Base-by-base conservation (phyloP, 2,888 invertebrate species). In the Zygogramma bicolorata region DNA sequence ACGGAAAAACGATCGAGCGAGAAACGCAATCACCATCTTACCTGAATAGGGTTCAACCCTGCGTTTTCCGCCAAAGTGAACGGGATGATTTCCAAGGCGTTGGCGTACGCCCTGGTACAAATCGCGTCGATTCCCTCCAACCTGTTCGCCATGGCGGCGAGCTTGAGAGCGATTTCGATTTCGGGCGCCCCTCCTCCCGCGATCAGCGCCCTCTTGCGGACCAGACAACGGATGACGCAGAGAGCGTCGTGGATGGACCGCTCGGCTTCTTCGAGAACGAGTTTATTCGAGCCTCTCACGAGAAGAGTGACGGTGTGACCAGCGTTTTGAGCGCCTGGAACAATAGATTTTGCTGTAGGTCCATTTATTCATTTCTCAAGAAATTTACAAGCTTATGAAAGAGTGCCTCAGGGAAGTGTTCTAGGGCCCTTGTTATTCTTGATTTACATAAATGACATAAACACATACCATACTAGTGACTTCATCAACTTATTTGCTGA, bases 171-270 rank as follows among this genome's bases (percentile, higher is more conserved):
- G 75, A 99, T 90, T 86, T 98, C 97, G 75, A 97, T 98, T 89
- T 99, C 99, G 3, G 99, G 98, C 13, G 98, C 97, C 58, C 99
- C 99, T 61, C 99, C 99, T 73, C 99, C 99, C 66, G 97, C 94
- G 86, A 98, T 93, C 80, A 98, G 89, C 57, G 96, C 96, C 73
- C 93, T 93, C 77, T 97, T 94, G 82, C 97, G 96, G 3, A 99
- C 98, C 81, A 99, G 91, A 88, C 99, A 99, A 79, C 99, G 93
- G 84, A 99, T 95, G 62, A 97, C 97, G 70, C 95, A 95, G 8
- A 96, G 88, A 2, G 95, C 95, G 86, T 96, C 95, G 83, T 95
- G 95, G 15, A 95, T 88, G 13, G 95, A 95, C 77, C 95, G 88
- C 34, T 93, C 95, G 38, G 95, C 95, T 87, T 95, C 91, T 81